Base-by-base conservation (phyloP, 2,888 invertebrate genomes). In the Aphelenchoides bicaudatus region DNA sequence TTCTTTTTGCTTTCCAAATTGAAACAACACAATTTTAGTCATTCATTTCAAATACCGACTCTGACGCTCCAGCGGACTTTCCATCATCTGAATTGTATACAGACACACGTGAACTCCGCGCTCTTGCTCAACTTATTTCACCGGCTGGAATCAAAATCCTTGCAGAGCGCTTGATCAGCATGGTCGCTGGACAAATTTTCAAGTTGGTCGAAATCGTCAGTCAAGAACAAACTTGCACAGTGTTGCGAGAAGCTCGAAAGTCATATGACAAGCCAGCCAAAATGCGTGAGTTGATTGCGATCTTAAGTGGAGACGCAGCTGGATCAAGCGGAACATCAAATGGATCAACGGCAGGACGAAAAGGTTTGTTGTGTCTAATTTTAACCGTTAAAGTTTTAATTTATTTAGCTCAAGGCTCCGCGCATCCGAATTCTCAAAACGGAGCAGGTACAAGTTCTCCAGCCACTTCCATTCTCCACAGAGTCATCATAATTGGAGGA, bases 81-180 rank as follows among this genome's bases (percentile, higher is more conserved):
- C 16, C 49, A 8, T 23, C 43, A 5, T 8, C 29, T 5, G 48
- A 57, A 27, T 23, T 61, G 28, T 99, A 72, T 61, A 73, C 78
- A 2, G 76, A 78, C 61, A 63, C 74, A 0, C 58, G 55, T n/a
- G 98, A 98, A 79, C 82, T 99, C 50, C 84, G 92, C 67, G 89
- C 96, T 0, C 83, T 99, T 47, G 91, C 92, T 1, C 96, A 99
- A 82, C 83, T 99, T 28, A 90, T 99, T 67, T 96, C 98, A 0
- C 96, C 98, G 0, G 98, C 96, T 79, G 98, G 98, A 3, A 93
- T 98, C 87, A 96, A 94, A 78, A 86, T 90, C 74, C 82, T 99
- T 55, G 91, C 91, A 78, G 94, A 99, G 82, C 90, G 91, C 13
- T 83, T 98, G 13, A 93, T 94, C 90, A 92, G 93, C 90, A 94